Evolutionary conservation across 1,140 invertebrate genomes (phyloP), one percentile per base, ranked within the genome.

Genomic region (Drosophila bipectinata): DNA sequence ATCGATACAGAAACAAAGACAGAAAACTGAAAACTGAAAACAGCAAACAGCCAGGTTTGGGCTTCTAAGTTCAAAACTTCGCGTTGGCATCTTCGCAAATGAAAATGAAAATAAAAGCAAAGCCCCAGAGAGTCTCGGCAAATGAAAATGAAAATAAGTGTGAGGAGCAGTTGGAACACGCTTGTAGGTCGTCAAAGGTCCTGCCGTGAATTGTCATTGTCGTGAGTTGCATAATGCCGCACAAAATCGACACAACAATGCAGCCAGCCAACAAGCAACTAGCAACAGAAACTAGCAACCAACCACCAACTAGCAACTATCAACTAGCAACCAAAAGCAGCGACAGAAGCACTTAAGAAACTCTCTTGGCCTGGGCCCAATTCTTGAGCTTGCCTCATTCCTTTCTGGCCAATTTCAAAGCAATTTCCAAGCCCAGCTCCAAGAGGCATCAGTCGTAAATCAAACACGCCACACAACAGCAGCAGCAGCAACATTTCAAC

Each of bases 161-260:
- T 59, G 72, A 71, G 71, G 77, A 74, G 80, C 63, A 60, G 64
- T 87, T 77, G 79, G 69, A 82, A 90, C 85, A 90, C 80, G 85
- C 81, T 88, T 90, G 87, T 90, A 85, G 87, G 87, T 90, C 87
- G 87, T 82, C 78, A 90, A 90, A 90, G 87, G 87, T 90, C 87
- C 87, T 90, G 87, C 81, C 87, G 87, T 90, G 87, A 90, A 90
- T 90, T 90, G 87, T 90, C 87, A 90, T 90, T 90, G 87, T 90
- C 87, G 87, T 90, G 87, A 90, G 85, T 90, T 90, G 81, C 84
- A 90, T 90, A 90, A 85, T 85, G 82, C 82, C 82, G 82, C 83
- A 87, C 78, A 88, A 78, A 87, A 85, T 78, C 82, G 83, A 87
- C 82, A 85, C 72, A 76, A 76, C 73, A 76, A 76, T 76, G 68